These are phyloP conservation scores for Pardosa pseudoannulata DNA, from an alignment of 2,888 invertebrate genomes.

Conservation along the genomic window DNA sequence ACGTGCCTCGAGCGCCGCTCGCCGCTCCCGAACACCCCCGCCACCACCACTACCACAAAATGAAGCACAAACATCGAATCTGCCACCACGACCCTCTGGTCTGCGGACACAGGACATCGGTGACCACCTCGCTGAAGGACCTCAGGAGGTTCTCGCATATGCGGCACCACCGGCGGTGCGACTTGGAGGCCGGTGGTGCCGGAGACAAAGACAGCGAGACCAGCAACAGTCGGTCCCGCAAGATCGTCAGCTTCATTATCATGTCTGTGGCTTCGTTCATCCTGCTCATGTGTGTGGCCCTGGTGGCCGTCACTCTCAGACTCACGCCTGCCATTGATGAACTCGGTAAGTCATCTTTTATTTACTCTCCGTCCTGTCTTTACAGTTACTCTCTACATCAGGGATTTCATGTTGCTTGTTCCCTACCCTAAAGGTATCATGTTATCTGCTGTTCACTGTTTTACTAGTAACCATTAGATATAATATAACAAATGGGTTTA, in stretches of 20 bases:
- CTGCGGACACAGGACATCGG: conserved; percentile 39
- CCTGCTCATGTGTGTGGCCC: conserved; percentile 73
- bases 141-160: conserved; percentile 5
- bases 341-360: conserved; percentile 68
- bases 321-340: conserved; percentile 74
- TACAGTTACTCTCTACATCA: too few relatives aligned
- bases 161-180: conserved; percentile 23
- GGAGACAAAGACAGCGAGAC: conserved; percentile 49
- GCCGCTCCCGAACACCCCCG: conserved; percentile 22
- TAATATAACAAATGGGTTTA: too few relatives aligned
- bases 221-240: conserved; percentile 63
- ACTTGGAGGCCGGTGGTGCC: conserved; percentile 31
- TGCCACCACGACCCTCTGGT: conserved; percentile 59
- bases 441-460: too few relatives aligned
- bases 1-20: not conserved
- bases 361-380: not conserved
- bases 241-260: conserved; percentile 73
- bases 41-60: conserved; percentile 54
- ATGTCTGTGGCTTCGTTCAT: conserved; percentile 73
- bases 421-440: too few relatives aligned
- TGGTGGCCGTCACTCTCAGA: conserved; percentile 73
- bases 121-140: conserved; percentile 51
- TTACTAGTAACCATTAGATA: too few relatives aligned
- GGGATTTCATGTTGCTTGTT: too few relatives aligned
- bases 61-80: conserved; percentile 58